A percentile compares a stretch with the other conserved stretches of the same genome.
Evolutionary conservation across 2,888 invertebrate genomes (phyloP).

Genomic region (Phaedon cochleariae): DNA sequence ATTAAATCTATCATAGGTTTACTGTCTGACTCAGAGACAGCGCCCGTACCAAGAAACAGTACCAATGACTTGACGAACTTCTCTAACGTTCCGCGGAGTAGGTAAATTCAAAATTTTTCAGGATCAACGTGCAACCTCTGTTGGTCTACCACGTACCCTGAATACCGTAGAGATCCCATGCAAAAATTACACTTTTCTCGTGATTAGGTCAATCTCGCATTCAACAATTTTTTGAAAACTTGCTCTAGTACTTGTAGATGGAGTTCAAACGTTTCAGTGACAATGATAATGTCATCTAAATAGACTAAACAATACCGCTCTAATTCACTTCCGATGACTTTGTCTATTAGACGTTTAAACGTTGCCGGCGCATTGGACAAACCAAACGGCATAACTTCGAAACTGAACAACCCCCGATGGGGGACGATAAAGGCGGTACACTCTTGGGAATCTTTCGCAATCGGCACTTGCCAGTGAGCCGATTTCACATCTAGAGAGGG

Average conservation of each 20-base stretch:
- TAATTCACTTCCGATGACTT: not conserved
- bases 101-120: too few relatives aligned
- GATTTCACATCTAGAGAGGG: not conserved
- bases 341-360: not conserved
- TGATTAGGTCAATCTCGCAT: not conserved
- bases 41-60: constrained; percentile 7
- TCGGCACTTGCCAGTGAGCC: not conserved
- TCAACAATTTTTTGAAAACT: not conserved
- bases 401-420: not conserved
- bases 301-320: not conserved
- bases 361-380: too few relatives aligned
- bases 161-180: not conserved
- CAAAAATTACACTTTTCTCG: not conserved
- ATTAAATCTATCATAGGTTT: too few relatives aligned
- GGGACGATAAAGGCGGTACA: constrained; percentile 6
- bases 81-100: too few relatives aligned
- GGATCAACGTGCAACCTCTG: not conserved
- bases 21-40: too few relatives aligned
- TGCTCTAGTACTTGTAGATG: not conserved
- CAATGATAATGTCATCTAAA: not conserved
- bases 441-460: not conserved
- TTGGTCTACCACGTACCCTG: not conserved
- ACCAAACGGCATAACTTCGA: not conserved
- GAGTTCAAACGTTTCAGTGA: not conserved
- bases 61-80: too few relatives aligned